Evolutionary conservation across 2,888 invertebrate genomes (phyloP).

Genomic region (Reticulitermes lucifugus): DNA sequence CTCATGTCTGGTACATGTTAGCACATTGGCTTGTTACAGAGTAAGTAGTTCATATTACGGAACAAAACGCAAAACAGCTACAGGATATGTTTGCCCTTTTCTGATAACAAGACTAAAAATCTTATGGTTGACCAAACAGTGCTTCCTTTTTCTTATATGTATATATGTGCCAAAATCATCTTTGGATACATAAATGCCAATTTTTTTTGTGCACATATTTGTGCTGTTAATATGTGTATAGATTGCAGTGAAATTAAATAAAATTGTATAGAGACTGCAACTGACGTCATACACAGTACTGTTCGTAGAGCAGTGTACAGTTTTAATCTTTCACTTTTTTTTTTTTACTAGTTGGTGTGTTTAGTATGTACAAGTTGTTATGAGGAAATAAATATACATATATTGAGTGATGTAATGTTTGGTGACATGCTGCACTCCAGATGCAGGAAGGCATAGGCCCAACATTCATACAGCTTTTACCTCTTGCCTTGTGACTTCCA

Average conservation of each 20-base stretch:
- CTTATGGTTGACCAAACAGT: slow-evolving; percentile 21
- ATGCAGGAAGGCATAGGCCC: too few species aligned
- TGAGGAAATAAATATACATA: slow-evolving; percentile 21
- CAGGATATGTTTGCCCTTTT: slow-evolving; percentile 1
- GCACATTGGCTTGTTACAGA: neutral
- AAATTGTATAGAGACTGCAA: neutral
- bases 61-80: neutral
- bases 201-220: slow-evolving; percentile 15
- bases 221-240: slow-evolving; percentile 25
- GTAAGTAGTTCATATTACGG: neutral
- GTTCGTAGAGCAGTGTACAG: neutral
- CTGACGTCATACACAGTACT: neutral
- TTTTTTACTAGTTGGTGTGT: slow-evolving; percentile 22
- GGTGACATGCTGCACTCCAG: neutral
- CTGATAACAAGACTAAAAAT: neutral
- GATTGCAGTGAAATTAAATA: neutral
- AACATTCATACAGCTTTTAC: too few species aligned
- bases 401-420: slow-evolving; percentile 2
- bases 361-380: slow-evolving; percentile 40
- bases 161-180: slow-evolving; percentile 40
- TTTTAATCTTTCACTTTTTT: neutral
- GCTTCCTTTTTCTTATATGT: slow-evolving; percentile 43
- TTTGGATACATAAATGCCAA: neutral
- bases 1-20: slow-evolving; percentile 7
- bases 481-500: too few species aligned